A percentile compares a stretch with the other conserved stretches of the same genome.
phyloP scores from a whole-genome alignment of 2,888 invertebrate genomes.

The Cecidostiba fungosa region DNA sequence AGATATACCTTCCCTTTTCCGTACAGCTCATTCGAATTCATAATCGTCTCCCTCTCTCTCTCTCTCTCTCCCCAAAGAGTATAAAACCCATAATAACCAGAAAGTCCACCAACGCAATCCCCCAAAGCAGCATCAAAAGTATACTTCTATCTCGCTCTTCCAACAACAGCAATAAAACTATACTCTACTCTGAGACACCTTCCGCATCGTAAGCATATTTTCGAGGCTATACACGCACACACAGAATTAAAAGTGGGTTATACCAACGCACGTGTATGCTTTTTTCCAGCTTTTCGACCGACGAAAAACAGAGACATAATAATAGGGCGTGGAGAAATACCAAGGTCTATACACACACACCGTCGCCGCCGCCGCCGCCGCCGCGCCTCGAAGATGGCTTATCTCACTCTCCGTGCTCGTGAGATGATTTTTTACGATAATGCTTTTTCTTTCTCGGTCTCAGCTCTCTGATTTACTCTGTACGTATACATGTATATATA shows the following conservation, averaged over 20 bases:
- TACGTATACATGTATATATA: neutral
- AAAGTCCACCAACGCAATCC: neutral
- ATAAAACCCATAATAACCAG: too few relatives aligned
- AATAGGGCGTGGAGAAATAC: neutral
- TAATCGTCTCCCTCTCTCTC: too few relatives aligned
- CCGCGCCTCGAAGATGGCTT: slow-evolving; percentile 21
- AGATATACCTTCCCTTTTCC: too few relatives aligned
- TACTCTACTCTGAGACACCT: too few relatives aligned
- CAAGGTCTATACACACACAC: too few relatives aligned
- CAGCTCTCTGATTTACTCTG: neutral
- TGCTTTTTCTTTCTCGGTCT: slow-evolving; percentile 5
- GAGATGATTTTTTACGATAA: slow-evolving; percentile 51
- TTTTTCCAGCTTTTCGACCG: neutral
- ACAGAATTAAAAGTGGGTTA: neutral
- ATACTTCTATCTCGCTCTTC: neutral
- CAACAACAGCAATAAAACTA: neutral
- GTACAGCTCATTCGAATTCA: too few relatives aligned
- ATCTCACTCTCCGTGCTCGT: neutral
- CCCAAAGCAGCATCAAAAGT: neutral
- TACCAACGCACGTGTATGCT: neutral
- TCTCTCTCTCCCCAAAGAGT: too few relatives aligned
- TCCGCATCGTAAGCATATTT: neutral
- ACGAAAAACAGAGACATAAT: neutral
- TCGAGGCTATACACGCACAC: neutral
- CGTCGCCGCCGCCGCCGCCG: neutral